Percentiles rank a stretch among this genome's conserved stretches.
Evolutionary conservation across 2,797 vertebrate species (phyloP).

Genomic region (Siniperca scherzeri): DNA sequence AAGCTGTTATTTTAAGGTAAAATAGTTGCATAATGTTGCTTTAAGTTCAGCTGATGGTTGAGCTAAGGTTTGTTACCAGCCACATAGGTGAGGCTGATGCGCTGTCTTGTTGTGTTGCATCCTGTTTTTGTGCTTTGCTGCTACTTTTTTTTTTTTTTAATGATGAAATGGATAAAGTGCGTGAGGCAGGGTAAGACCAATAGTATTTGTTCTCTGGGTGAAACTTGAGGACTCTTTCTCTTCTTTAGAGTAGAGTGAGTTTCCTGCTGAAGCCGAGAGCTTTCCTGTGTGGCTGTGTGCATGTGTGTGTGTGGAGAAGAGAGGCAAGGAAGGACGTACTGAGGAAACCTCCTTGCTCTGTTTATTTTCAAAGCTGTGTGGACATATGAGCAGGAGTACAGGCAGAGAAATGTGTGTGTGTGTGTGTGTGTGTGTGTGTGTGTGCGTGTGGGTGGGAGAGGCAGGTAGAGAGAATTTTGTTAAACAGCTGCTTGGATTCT

Average conservation of each 20-base stretch:
- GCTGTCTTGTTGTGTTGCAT: background rate
- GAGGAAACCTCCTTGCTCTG: conserved; percentile 60
- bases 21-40: no score
- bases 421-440: conserved; percentile 22
- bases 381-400: conserved; percentile 23
- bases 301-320: conserved; percentile 23
- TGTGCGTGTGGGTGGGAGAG: conserved; percentile 26
- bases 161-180: background rate
- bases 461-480: conserved; percentile 69
- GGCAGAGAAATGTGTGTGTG: conserved; percentile 14
- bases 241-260: conserved; percentile 42
- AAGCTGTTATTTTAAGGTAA: no score
- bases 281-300: conserved; percentile 35
- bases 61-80: background rate
- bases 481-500: conserved; percentile 72
- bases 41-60: background rate
- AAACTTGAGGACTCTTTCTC: conserved; percentile 11
- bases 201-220: background rate
- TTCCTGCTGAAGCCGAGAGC: conserved; percentile 52
- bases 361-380: conserved; percentile 74
- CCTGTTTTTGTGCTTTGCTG: background rate
- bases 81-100: background rate
- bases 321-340: conserved; percentile 44
- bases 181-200: background rate
- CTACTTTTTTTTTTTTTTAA: background rate